Conservation (phyloP, 2,888 invertebrate species). For the Diogma glabrata region DNA sequence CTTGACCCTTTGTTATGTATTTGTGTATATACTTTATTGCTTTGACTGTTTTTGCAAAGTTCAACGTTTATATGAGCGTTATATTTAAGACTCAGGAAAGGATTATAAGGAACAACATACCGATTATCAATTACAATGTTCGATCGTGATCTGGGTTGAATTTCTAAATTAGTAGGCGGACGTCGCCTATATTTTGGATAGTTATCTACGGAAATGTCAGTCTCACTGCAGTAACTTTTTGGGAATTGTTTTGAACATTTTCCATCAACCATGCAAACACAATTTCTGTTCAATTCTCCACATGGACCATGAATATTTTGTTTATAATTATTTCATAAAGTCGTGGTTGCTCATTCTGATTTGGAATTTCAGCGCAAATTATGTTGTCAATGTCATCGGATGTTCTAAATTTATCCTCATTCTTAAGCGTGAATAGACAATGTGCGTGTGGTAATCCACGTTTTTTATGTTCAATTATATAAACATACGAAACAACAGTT, state of each 20-base stretch:
- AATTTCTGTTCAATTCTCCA: background rate
- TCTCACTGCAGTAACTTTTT: background rate
- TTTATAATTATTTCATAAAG: background rate
- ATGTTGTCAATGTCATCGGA: slow-evolving; percentile 4
- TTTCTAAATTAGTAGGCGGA: background rate
- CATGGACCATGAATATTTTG: slow-evolving; percentile 3
- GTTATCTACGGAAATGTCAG: background rate
- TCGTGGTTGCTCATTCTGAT: background rate
- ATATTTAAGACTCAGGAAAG: background rate
- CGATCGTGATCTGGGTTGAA: background rate
- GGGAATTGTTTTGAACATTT: background rate
- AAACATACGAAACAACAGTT: background rate
- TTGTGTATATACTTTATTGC: too few relatives aligned
- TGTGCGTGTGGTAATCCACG: too few relatives aligned
- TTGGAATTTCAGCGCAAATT: background rate
- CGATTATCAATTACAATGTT: background rate
- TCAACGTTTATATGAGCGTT: too few relatives aligned
- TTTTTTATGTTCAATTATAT: too few relatives aligned
- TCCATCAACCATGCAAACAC: background rate
- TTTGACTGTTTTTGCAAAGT: too few relatives aligned
- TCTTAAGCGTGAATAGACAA: background rate
- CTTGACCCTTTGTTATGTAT: background rate
- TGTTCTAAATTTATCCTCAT: slow-evolving; percentile 6
- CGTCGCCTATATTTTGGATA: background rate
- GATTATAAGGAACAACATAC: background rate